These are phyloP conservation scores for Podocnemis expansa DNA, from an alignment of 2,113 vertebrate species.

Conservation along the genomic window DNA sequence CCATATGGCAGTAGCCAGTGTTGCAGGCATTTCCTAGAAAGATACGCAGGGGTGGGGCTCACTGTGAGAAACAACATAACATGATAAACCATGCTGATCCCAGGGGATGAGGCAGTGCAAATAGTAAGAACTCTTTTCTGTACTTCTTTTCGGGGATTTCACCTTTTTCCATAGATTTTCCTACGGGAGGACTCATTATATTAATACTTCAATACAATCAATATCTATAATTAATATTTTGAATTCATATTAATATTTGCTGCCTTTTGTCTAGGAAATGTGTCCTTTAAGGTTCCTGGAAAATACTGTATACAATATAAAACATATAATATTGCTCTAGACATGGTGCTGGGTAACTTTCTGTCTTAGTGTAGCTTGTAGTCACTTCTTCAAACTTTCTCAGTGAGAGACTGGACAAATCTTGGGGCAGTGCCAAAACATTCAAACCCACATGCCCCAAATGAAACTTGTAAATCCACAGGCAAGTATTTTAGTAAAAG, in stretches of 20 bases:
- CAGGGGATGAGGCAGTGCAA: rapidly evolving
- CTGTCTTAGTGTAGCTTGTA: not conserved
- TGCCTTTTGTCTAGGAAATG: not conserved
- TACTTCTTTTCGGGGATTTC: rapidly evolving
- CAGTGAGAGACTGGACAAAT: rapidly evolving
- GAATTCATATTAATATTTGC: not conserved
- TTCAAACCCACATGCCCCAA: not conserved
- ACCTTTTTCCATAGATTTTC: rapidly evolving
- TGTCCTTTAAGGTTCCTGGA: not conserved
- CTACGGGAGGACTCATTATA: not conserved
- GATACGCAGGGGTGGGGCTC: rapidly evolving
- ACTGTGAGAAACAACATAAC: rapidly evolving
- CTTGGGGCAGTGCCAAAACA: not conserved
- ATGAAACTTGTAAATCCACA: not conserved
- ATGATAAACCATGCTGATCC: rapidly evolving
- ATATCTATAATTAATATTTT: not conserved
- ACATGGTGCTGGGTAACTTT: not conserved
- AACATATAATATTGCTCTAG: not conserved
- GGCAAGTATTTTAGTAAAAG: not conserved
- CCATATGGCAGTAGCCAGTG: rapidly evolving
- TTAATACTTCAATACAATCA: not conserved
- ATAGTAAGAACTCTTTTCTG: rapidly evolving
- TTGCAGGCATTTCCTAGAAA: rapidly evolving
- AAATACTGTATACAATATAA: not conserved
- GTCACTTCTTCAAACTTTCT: rapidly evolving